These are phyloP conservation scores for Heliconius cydno DNA, from an alignment of 2,888 invertebrate species.

Conservation along the genomic window DNA sequence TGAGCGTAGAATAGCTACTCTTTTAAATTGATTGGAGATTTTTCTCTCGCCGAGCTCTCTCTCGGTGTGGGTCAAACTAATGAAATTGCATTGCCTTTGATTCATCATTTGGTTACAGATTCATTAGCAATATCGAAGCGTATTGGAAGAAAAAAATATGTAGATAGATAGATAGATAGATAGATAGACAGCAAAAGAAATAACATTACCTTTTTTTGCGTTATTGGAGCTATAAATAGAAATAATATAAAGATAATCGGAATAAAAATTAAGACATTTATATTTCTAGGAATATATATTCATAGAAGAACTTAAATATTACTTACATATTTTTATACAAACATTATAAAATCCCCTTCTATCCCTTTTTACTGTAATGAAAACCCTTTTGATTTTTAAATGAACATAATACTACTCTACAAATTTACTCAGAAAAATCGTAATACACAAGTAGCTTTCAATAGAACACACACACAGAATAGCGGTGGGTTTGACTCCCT, in stretches of 20 bases:
- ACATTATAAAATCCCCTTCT: not conserved
- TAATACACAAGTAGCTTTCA: too few species aligned
- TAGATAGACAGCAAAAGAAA: not conserved
- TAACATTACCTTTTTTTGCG: not conserved
- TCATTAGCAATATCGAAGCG: constrained; percentile 27
- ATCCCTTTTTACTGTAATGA: too few species aligned
- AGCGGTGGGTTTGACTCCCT: too few species aligned
- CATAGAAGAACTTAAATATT: not conserved
- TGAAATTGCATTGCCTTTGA: constrained; percentile 34
- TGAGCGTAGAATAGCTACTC: constrained; percentile 1
- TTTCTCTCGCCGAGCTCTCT: constrained; percentile 19
- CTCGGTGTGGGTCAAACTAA: constrained; percentile 25
- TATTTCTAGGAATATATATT: not conserved
- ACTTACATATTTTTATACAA: too few species aligned
- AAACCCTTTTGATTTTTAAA: too few species aligned
- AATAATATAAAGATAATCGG: not conserved
- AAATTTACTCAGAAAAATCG: too few species aligned
- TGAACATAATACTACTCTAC: too few species aligned
- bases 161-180: too few species aligned
- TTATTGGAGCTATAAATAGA: not conserved
- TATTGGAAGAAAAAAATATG: not conserved
- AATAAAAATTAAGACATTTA: not conserved
- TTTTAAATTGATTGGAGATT: constrained; percentile 36
- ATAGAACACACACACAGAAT: too few species aligned
- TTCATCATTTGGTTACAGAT: constrained; percentile 25